Evolutionary conservation across 1,140 invertebrate genomes (phyloP), one percentile per base, ranked within the genome.

Genomic region (Aphelinus atriplicis): DNA sequence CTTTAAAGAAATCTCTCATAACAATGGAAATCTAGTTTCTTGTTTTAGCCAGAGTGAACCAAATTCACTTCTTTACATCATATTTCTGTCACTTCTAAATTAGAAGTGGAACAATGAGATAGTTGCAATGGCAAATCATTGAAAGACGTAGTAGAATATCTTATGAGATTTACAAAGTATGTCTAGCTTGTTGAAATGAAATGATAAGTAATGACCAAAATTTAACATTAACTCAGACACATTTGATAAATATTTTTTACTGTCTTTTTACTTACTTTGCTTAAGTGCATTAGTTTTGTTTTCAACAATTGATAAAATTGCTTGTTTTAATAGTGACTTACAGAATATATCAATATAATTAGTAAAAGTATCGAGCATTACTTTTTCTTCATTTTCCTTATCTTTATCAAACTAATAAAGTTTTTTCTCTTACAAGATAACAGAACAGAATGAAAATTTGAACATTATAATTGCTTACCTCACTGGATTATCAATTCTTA

Each of bases 131-230:
- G 51, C 42, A 67, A 63, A 48, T 26, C 63, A 65, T 51, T 65
- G n/a, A 7, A 42, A 65, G 47, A 42, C 26, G 10, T 65, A 56
- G 42, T 51, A 65, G 48, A 26, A 26, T 51, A 56, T 67, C 51
- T 67, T 67, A 67, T 67, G 51, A 56, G 53, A 67, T 67, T 46
- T 56, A 56, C 2, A 64, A 51, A 42, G 42, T 53, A 65, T 65
- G 26, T 26, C 26, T 26, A 26, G 26, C 26, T 26, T 26, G 26
- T 26, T 26, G 26, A 26, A 26, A 26, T 26, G 0, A 26, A 26
- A 26, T 26, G 26, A 26, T 26, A 26, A 26, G 26, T 26, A 26
- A n/a, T n/a, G n/a, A n/a, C n/a, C n/a, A n/a, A 26, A 26, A 26
- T 26, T 26, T 26, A 26, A 26, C 26, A 26, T 65, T 65, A 53